Evolutionary conservation across 2,888 invertebrate species (phyloP), one percentile per base, ranked within the genome.

Genomic region (Taenaris catops): DNA sequence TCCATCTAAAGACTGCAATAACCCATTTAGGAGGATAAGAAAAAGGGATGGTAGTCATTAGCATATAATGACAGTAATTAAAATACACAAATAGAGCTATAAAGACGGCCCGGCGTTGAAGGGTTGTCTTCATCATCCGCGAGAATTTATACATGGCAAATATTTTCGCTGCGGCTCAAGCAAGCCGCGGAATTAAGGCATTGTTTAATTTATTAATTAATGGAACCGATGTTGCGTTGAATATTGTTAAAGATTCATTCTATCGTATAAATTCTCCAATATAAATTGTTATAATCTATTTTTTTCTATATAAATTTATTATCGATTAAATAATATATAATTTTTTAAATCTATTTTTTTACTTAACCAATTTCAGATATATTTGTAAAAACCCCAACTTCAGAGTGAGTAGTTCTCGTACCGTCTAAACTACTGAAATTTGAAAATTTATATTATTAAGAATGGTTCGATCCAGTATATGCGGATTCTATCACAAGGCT

Each of bases 51-150:
- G 72, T 68, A 75, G 84, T 81, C 87, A 83, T 87, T 87, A 87
- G 84, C 86, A 87, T 87, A 90, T 90, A 90, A 90, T 90, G 90
- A 90, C 88, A 87, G 89, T 90, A 90, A 90, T 90, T 90, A 90
- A 90, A 90, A 90, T 90, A 90, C 89, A 90, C 89, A 90, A 90
- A 90, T 89, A 89, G 89, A 89, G 88, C 89, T 84, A 89, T 89
- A 89, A 89, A 89, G 86, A 73, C 73, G 70, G 74, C 76, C 68
- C 65, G 68, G 62, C 72, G 78, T 59, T 83, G 84, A 87, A 86
- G 87, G 87, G 87, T 70, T 78, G 81, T 80, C 80, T 84, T 81
- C 84, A 78, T 80, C 81, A 78, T 78, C 71, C 70, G 69, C 69
- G 70, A 65, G 76, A 74, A 83, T 84, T 83, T 83, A 83, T 81